Evolutionary conservation across 2,113 vertebrate species (phyloP).

Genomic region (Seriola rivoliana): DNA sequence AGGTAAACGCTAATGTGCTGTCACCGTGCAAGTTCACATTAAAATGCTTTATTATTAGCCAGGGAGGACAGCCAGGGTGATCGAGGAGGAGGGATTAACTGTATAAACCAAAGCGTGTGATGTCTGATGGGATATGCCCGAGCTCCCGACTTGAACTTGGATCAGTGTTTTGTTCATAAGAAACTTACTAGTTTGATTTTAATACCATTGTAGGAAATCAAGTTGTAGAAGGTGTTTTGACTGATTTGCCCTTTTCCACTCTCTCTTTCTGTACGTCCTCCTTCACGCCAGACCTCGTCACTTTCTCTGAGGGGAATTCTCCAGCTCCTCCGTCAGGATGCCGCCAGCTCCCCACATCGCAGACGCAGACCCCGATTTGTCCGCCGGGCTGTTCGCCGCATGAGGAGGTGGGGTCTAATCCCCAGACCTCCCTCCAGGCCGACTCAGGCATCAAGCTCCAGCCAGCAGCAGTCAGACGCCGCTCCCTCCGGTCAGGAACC

Average conservation of each 20-base stretch:
- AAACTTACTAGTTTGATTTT: neutral
- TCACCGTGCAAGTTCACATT: conserved; percentile 20
- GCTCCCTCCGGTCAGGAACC: conserved; percentile 68
- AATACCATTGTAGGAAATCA: neutral
- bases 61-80: conserved; percentile 16
- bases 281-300: conserved; percentile 83
- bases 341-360: conserved; percentile 80
- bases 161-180: neutral
- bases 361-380: conserved; percentile 86
- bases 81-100: conserved; percentile 18
- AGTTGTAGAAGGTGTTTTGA: neutral
- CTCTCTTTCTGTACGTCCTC: neutral
- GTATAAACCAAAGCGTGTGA: conserved; percentile 6
- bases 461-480: conserved; percentile 70
- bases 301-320: conserved; percentile 91
- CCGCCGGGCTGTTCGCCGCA: conserved; percentile 87
- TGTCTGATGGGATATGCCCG: conserved; percentile 11
- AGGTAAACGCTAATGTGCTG: conserved; percentile 15
- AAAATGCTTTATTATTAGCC: conserved; percentile 22
- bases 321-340: conserved; percentile 90
- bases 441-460: conserved; percentile 67
- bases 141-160: neutral
- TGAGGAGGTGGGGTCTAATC: conserved; percentile 90
- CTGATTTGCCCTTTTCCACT: neutral
- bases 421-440: conserved; percentile 81